Evolutionary conservation across 2,888 invertebrate genomes (phyloP).

Genomic region (Rhogogaster chlorosoma): DNA sequence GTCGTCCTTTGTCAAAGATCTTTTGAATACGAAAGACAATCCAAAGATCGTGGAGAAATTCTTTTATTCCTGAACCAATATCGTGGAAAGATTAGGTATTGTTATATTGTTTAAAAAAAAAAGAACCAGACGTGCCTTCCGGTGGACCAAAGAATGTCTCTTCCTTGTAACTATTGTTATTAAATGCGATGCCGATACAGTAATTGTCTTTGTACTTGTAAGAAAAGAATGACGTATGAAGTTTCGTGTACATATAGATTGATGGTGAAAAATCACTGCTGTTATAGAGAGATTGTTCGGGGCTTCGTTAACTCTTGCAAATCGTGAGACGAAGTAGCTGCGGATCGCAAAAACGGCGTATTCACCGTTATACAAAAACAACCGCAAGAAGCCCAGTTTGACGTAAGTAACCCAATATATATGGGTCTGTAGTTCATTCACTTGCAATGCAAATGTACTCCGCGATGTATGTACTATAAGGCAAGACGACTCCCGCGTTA

Average conservation of each 20-base stretch:
- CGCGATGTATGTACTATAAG: slow-evolving; percentile 33
- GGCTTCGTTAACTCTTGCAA: slow-evolving; percentile 2
- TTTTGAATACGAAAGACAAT: slow-evolving; percentile 26
- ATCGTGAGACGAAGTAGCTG: background rate
- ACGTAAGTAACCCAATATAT: slow-evolving; percentile 52
- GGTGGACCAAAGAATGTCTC: background rate
- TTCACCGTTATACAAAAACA: slow-evolving; percentile 44
- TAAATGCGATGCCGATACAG: background rate
- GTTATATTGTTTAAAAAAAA: background rate
- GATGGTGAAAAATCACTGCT: background rate
- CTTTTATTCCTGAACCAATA: slow-evolving; percentile 6
- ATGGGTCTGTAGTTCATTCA: slow-evolving; percentile 49
- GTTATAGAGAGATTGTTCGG: background rate
- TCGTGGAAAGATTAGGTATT: background rate
- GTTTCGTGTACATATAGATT: background rate
- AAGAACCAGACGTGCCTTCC: background rate
- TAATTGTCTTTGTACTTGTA: background rate
- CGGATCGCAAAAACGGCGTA: slow-evolving; percentile 44
- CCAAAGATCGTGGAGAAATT: slow-evolving; percentile 22
- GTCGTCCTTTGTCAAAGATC: background rate
- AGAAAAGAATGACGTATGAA: background rate
- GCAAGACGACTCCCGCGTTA: slow-evolving; percentile 45
- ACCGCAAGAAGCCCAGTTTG: slow-evolving; percentile 50
- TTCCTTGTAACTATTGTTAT: background rate
- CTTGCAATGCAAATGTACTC: slow-evolving; percentile 49